Evolutionary conservation across 2,113 vertebrate genomes (phyloP), one percentile per base, ranked within the genome.

Genomic region (Martes martes): DNA sequence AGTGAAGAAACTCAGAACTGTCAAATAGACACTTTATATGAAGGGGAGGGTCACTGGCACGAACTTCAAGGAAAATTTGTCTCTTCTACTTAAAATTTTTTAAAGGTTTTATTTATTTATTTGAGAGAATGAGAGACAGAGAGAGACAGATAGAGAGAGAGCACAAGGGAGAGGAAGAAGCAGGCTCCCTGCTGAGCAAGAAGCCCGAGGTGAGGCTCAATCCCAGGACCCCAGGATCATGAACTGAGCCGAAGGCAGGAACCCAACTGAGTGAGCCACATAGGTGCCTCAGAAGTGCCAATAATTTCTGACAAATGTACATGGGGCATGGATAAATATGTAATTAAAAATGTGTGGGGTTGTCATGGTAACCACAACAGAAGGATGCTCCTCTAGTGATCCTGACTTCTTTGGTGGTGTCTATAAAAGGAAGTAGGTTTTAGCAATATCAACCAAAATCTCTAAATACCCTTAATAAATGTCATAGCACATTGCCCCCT

Each of bases 231-330:
- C 63, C 15, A 2, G 63, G 63, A 67, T 67, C 63, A 33, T 16
- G 6, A 67, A 6, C 63, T 67, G 63, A 67, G 31, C 63, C 7
- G 6, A 67, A 33, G 31, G 63, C 63, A 67, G 63, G 18, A 15
- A 33, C 6, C n/a, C 18, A 69, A 69, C 67, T 9, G 18, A 69
- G 8, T 36, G 67, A 69, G 67, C 67, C 33, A 69, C 67, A 18
- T 18, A 69, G 67, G 33, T 1, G 8, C 33, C 67, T 14, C 67
- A 36, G 85, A 80, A 87, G 65, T 36, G 42, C 4, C 67, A 86
- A 86, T 87, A 95, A 91, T 82, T 89, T 91, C 69, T 95, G 79
- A 97, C 67, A 93, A 84, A 80, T 16, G 2, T 74, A 39, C 15
- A 90, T 23, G 57, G 69, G 39, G 10, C 69, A 90, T 69, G 42